Base-by-base conservation (phyloP, 2,888 invertebrate species). In the Nemapogon koenigi region DNA sequence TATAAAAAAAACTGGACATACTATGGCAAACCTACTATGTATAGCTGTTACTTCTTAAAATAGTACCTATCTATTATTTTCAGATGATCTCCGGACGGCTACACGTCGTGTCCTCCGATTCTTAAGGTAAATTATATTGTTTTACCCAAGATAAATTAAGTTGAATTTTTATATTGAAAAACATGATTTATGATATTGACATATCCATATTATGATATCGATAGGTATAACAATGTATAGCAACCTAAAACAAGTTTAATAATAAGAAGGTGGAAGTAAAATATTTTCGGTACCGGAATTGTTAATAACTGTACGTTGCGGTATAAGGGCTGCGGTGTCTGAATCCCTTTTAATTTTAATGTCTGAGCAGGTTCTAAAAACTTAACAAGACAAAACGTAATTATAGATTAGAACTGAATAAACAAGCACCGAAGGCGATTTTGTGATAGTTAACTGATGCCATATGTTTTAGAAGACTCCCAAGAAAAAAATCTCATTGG, bases 211-310 rank as follows among this genome's bases (percentile, higher is more conserved):
- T 18, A 14, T 15, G 28, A 3, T 17, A n/a, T 17, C 58, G 54
- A 63, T 49, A 62, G 53, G 61, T 58, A 65, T 55, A 64, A 62
- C 61, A 64, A 58, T 68, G 59, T 7, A 22, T 22, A 62, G 58
- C 56, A 57, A 60, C 69, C 55, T 62, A 62, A 59, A 72, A 67
- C 67, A 65, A 63, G 66, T 73, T 73, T 75, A 72, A 71, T n/a
- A n/a, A n/a, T 75, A 72, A 66, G 68, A 63, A 69, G 68, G 71
- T 76, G 73, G 76, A 76, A 75, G 75, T 73, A 64, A 69, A 71
- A 72, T 69, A 70, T 71, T 71, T 69, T 75, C 63, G 59, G 62
- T 65, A 70, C 72, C 72, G 72, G 75, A 78, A 73, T 76, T 62
- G 72, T 73, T 75, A 75, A 62, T 62, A 62, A 72, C 72, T 64